Evolutionary conservation across 2,797 vertebrate genomes (phyloP), one percentile per base, ranked within the genome.

Genomic region (Enteromius mattozi): DNA sequence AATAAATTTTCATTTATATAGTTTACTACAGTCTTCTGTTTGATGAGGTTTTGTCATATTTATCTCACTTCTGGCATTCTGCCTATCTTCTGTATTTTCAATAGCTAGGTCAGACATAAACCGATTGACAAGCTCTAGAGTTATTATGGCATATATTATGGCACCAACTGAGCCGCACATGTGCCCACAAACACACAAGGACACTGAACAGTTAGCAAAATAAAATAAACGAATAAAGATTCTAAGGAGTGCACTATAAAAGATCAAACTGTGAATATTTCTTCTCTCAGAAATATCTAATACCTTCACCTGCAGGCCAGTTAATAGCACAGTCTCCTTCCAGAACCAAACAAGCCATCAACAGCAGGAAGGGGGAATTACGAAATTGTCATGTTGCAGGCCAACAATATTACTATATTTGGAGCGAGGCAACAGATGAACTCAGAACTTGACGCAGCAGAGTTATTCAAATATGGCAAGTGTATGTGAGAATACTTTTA

Each of bases 351-450:
- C 69, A 77, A 70, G 17, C 47, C 47, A 68, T 59, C 65, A 37
- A 27, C 47, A 56, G 80, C 82, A 87, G 85, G 86, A 89, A 89
- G 71, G 69, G 81, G 79, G 71, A 79, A 78, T 84, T 81, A 86
- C 85, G 82, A 89, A 89, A 88, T 87, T 83, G 85, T 83, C 77
- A 80, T 81, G 84, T 83, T 83, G 81, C 76, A 80, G 87, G 80
- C 80, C 85, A 83, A 86, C 68, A 65, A 42, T 83, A 86, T 87
- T 85, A 86, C 88, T 89, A 89, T 89, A 89, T 89, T 89, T 89
- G 88, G 88, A 85, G 86, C 37, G 85, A 87, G 74, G 81, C 59
- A 66, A 68, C 74, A 63, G 79, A 80, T 86, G 88, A 85, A 86
- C 75, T 86, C 85, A 66, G 79, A 85, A 80, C 30, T 80, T 80